Base-by-base conservation (phyloP, 2,113 vertebrate genomes). In the Pterophyllum scalare region DNA sequence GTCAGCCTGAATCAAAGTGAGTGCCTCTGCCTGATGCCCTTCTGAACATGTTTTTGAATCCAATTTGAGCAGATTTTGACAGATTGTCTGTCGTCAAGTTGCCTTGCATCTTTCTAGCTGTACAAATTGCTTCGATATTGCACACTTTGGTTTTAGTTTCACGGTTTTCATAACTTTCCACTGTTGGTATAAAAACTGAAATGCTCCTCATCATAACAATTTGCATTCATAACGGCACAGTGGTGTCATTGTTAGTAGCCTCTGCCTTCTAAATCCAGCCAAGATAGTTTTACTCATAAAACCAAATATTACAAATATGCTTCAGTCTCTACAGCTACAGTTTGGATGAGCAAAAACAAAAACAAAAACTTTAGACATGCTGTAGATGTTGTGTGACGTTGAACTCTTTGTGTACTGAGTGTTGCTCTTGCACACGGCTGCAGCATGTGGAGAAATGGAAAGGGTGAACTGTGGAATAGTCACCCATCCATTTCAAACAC, bases 71-170 rank as follows among this genome's bases (percentile, higher is more conserved):
- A 64, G 31, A 74, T 77, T 79, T 26, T 82, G n/a, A 58, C 62
- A 80, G 57, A 28, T 11, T 72, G 64, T 35, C 40, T 26, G 38
- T 56, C 22, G 64, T 77, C 77, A 88, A 87, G 87, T 92, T 94
- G 57, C 61, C 89, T 89, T 94, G 94, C 90, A 91, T 77, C 89
- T 88, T 85, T 83, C 9, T 5, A 52, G 7, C 24, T 14, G 8
- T 15, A 57, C 15, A 81, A n/a, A 49, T 46, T 3, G 13, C 7
- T 81, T 74, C 2, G 11, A 40, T 43, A 20, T 35, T 17, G 67
- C 19, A 2, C 46, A 33, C 26, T 35, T 7, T 20, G 17, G 3
- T 72, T 79, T 65, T 77, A 7, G 60, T 80, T 81, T 70, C 4
- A 64, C 77, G 61, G 20, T 54, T 86, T 77, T 74, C 26, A 11